Conservation (phyloP, 2,888 invertebrate genomes). For the Candidula unifasciata region DNA sequence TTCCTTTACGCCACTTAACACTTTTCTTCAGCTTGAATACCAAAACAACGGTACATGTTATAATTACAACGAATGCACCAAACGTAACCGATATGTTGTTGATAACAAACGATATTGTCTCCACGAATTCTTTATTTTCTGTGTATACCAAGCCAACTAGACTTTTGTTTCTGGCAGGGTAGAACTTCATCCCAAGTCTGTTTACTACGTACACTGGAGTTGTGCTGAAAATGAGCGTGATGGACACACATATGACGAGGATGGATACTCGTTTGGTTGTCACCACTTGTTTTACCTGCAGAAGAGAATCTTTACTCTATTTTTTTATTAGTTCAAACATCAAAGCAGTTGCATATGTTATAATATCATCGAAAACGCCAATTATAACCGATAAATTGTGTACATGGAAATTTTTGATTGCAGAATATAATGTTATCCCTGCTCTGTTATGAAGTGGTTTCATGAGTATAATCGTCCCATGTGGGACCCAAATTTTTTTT, state of each 20-base stretch:
- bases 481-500: no score
- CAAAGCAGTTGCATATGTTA: no score
- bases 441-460: no score
- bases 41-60: not conserved
- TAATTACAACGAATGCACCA: not conserved
- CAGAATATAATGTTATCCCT: no score
- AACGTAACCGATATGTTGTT: not conserved
- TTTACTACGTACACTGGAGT: not conserved
- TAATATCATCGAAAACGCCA: no score
- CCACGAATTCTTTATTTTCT: not conserved
- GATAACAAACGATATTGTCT: not conserved
- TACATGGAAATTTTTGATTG: no score
- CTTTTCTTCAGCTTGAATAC: not conserved
- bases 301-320: no score
- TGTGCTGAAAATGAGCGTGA: not conserved
- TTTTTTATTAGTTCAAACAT: no score
- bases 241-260: not conserved
- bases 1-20: not conserved
- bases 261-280: not conserved
- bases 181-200: not conserved
- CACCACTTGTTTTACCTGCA: not conserved
- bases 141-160: not conserved
- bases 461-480: no score
- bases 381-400: no score
- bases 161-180: not conserved